These are phyloP conservation scores for Andrena chrysosceles DNA, from an alignment of 2,888 invertebrate species.

Conservation along the genomic window DNA sequence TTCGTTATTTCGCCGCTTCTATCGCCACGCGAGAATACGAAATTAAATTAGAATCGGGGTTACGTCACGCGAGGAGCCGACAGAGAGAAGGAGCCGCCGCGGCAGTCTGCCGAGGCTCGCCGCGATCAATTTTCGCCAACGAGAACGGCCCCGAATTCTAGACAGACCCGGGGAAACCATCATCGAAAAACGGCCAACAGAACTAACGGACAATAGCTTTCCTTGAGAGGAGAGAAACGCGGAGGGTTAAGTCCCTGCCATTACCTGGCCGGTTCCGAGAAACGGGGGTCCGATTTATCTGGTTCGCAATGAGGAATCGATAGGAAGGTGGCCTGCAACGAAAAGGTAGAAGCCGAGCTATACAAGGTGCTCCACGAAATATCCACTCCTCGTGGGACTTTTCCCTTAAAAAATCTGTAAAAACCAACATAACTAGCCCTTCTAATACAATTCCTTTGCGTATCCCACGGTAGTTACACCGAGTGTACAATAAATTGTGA, in stretches of 20 bases:
- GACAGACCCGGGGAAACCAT: slow-evolving; percentile 19
- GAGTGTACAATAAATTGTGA: no score
- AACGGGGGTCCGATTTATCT: slow-evolving; percentile 81
- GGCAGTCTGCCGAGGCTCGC: neutral
- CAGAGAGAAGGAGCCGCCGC: neutral
- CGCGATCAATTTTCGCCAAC: slow-evolving; percentile 40
- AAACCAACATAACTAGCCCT: no score
- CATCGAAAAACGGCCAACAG: slow-evolving; percentile 39
- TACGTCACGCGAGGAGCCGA: neutral
- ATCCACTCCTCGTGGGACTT: neutral
- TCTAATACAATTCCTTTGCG: no score
- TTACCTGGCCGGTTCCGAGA: slow-evolving; percentile 81
- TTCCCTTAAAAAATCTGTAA: neutral
- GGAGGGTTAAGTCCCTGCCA: slow-evolving; percentile 65
- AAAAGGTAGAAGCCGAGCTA: slow-evolving; percentile 47
- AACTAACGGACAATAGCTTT: slow-evolving; percentile 59
- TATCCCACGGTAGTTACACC: no score
- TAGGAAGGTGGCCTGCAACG: slow-evolving; percentile 61
- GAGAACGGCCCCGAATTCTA: slow-evolving; percentile 33
- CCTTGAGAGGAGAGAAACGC: slow-evolving; percentile 56
- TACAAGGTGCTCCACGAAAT: slow-evolving; percentile 30
- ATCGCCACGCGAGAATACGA: neutral
- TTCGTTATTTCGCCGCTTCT: neutral
- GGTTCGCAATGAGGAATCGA: slow-evolving; percentile 77
- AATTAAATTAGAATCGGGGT: slow-evolving; percentile 24